These are phyloP conservation scores for Zaprionus africanus DNA, from an alignment of 1,140 invertebrate genomes.

Conservation along the genomic window DNA sequence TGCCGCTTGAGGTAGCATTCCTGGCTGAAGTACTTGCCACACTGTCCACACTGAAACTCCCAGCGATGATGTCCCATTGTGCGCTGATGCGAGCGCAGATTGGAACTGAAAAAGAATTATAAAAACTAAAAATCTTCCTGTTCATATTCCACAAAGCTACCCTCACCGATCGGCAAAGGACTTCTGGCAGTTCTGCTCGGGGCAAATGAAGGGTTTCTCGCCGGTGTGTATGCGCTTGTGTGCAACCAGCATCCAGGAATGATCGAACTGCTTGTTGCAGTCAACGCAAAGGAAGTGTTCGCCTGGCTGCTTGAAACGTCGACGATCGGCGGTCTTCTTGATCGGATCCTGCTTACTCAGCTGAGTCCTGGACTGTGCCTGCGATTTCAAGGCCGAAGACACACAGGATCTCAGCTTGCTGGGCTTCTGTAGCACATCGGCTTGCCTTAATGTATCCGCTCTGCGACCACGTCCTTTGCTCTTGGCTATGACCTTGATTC, in stretches of 20 bases:
- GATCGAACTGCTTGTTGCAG: slow-evolving; percentile 86
- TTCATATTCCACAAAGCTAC: neutral
- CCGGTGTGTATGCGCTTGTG: slow-evolving; percentile 89
- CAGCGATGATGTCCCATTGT: slow-evolving; percentile 89
- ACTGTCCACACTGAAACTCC: slow-evolving; percentile 88
- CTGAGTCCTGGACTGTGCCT: neutral
- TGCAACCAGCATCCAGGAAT: slow-evolving; percentile 89
- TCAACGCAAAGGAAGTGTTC: slow-evolving; percentile 84
- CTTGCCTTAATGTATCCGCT: neutral
- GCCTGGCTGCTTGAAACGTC: slow-evolving; percentile 40
- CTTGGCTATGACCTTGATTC: slow-evolving; percentile 43
- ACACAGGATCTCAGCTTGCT: neutral
- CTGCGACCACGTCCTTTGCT: slow-evolving; percentile 7
- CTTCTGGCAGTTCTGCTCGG: slow-evolving; percentile 87
- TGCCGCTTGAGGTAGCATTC: slow-evolving; percentile 90
- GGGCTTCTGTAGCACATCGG: neutral
- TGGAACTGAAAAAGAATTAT: slow-evolving; percentile 85
- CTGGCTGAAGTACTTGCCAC: slow-evolving; percentile 90
- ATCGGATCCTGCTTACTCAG: neutral
- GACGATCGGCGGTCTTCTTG: slow-evolving; percentile 47
- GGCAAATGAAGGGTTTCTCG: slow-evolving; percentile 89
- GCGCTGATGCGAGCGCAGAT: slow-evolving; percentile 89
- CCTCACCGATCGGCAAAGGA: slow-evolving; percentile 90
- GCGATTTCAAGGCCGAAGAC: neutral
- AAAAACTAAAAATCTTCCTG: neutral